Evolutionary conservation across 1,140 invertebrate genomes (phyloP), one percentile per base, ranked within the genome.

Genomic region (Apis dorsata): DNA sequence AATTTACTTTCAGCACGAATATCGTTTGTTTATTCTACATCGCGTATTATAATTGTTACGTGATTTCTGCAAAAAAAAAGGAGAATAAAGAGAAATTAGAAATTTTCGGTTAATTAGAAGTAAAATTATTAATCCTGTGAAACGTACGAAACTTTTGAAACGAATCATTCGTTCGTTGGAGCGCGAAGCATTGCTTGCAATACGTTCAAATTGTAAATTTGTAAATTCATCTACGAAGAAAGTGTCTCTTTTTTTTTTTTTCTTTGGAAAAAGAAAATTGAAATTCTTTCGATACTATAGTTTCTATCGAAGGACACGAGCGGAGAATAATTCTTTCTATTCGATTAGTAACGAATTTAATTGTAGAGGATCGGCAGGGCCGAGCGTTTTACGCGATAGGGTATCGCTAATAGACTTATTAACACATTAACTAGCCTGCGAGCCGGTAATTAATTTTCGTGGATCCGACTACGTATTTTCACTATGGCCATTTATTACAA

Each of bases 401-500:
- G 21, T 49, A 60, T 68, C 71, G 65, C 57, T 77, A 70, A 82
- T 62, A 77, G 65, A 77, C 63, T 82, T 82, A 77, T 82, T 74
- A 74, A 75, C 53, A 34, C 79, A 66, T 75, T 81, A 81, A 81
- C 70, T 75, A 66, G 70, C 8, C 55, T 24, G 60, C 21, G 21
- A 24, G 62, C 57, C 21, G 34, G 19, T 82, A 82, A 82, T 82
- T 82, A 69, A 82, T 82, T 82, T 77, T 60, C 80, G 49, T 21
- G 10, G 13, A 59, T 57, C 51, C 60, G 62, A 28, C 7, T n/a
- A 17, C 63, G 73, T 82, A 77, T 77, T 62, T 82, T 77, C 73
- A 34, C 44, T 19, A 51, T 15, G 72, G 15, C 28, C 53, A 68
- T 78, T 78, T 68, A 70, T 72, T 65, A 60, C 59, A n/a, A 79